Evolutionary conservation across 1,140 invertebrate species (phyloP), one percentile per base, ranked within the genome.

Genomic region (Helicoverpa armigera): DNA sequence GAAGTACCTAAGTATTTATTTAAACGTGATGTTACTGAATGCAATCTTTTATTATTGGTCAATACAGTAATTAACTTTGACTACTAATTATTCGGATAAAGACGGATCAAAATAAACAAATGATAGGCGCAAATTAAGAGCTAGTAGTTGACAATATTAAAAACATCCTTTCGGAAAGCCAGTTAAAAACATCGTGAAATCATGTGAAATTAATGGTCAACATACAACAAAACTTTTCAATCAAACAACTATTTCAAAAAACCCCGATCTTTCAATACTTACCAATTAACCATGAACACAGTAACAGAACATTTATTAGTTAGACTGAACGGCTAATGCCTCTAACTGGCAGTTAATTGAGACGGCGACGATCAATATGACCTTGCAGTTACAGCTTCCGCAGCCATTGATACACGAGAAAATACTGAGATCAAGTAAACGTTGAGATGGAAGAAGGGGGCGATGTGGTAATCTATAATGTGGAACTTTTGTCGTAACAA

Each of bases 281-380:
- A 23, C 5, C 10, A 18, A 23, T 5, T 10, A 61, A 29, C 16
- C 18, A 29, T 5, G 11, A 23, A 18, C 58, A 31, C 11, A 29
- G 16, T 13, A 61, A 50, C 35, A 69, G 65, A 11, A 10, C 63
- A 50, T 69, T 50, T 18, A 69, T 69, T 69, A 69, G 65, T 48
- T 31, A 43, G 16, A 43, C 48, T 65, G 14, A 65, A 65, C 65
- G 12, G 16, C 16, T 69, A 69, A 69, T 69, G 65, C 16, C 18
- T 18, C 2, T 69, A 50, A 18, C 43, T 69, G 58, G 0, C 1
- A 50, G 65, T 23, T 43, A 69, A 69, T 69, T 69, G 65, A 69
- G 35, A 16, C 9, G 5, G 35, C 0, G 11, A 29, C n/a, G 16
- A 69, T 69, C 43, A 50, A 69, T 69, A 50, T 50, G 65, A 69